These are phyloP conservation scores for Maccullochella peelii DNA, from an alignment of 2,113 vertebrate species.

Conservation along the genomic window DNA sequence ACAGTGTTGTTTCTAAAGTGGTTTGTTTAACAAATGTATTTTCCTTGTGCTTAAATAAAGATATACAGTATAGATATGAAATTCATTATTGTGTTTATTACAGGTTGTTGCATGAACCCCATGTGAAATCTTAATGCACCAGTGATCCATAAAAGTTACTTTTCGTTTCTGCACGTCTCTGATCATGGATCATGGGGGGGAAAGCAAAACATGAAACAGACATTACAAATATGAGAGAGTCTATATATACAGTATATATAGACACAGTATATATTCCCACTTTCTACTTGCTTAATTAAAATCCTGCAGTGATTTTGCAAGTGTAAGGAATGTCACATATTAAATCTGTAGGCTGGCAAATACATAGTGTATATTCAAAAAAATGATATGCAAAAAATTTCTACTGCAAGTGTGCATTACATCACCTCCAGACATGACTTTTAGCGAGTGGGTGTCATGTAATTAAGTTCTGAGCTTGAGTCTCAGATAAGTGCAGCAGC, in stretches of 20 bases:
- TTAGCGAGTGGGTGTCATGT: neutral
- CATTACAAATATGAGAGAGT: neutral
- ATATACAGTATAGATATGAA: neutral
- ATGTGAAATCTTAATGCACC: constrained; percentile 2
- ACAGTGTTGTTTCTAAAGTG: too few relatives aligned
- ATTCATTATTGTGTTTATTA: constrained; percentile 9
- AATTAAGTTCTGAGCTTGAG: neutral
- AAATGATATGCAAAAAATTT: neutral
- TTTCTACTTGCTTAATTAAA: constrained; percentile 6
- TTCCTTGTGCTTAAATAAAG: neutral
- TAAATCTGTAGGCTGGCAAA: neutral
- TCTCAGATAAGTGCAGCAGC: constrained; percentile 2
- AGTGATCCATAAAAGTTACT: constrained; percentile 19
- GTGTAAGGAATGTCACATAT: neutral
- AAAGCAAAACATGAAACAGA: neutral
- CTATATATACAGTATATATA: too few relatives aligned
- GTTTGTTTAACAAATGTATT: neutral
- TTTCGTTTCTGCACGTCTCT: neutral
- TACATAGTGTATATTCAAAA: neutral
- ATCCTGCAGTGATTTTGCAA: neutral
- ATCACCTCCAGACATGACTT: constrained; percentile 3
- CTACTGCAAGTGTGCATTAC: neutral
- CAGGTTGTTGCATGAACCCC: neutral
- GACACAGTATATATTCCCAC: neutral
- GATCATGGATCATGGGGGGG: neutral